phyloP scores from a whole-genome alignment of 2,797 vertebrate genomes.

The Semotilus atromaculatus region DNA sequence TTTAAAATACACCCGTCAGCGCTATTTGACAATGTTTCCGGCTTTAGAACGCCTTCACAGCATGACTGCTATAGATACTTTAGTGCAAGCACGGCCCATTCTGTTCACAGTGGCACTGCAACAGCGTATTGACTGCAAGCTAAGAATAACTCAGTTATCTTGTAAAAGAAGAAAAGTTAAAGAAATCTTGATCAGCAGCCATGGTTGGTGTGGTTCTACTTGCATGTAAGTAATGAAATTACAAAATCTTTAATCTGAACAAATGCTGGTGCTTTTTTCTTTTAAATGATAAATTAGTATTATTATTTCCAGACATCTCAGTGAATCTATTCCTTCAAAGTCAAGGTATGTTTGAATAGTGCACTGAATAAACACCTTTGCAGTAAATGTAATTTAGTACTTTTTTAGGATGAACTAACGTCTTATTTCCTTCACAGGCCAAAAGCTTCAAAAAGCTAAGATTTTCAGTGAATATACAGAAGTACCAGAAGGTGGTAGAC shows the following conservation, averaged over 20 bases:
- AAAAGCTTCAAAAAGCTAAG: neutral
- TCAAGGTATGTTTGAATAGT: slow-evolving; percentile 23
- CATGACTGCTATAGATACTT: slow-evolving; percentile 7
- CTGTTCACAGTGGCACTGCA: neutral
- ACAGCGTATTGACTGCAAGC: neutral
- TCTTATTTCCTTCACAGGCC: neutral
- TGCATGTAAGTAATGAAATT: slow-evolving; percentile 19
- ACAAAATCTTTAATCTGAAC: neutral
- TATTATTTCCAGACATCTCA: neutral
- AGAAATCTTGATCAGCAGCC: neutral
- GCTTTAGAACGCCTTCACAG: neutral
- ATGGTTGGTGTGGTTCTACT: slow-evolving; percentile 25
- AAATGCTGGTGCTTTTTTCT: neutral
- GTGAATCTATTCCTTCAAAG: slow-evolving; percentile 1
- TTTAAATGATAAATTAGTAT: neutral
- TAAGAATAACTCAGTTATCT: neutral
- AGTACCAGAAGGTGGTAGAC: slow-evolving; percentile 18
- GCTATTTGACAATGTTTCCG: slow-evolving; percentile 2
- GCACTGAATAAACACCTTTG: neutral
- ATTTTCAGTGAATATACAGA: slow-evolving; percentile 1
- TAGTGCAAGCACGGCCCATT: neutral
- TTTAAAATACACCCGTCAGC: neutral
- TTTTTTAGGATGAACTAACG: neutral
- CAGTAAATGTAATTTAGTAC: neutral
- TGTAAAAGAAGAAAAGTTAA: neutral